phyloP scores from a whole-genome alignment of 1,140 invertebrate genomes.

The Orchesella cincta region DNA sequence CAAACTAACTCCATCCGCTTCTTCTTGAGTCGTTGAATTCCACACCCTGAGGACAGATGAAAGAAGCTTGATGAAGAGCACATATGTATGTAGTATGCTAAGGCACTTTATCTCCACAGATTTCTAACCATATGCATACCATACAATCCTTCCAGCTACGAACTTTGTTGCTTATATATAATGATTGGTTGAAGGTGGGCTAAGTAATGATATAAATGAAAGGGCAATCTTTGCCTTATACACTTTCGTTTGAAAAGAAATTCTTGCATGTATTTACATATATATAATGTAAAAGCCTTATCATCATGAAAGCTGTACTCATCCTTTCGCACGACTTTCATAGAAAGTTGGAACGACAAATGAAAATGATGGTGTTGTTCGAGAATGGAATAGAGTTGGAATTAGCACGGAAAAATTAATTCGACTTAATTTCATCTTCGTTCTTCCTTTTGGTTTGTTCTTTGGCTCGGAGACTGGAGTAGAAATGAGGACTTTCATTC shows the following conservation, averaged over 20 bases:
- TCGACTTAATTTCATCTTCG: background rate
- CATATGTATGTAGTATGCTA: too few species aligned
- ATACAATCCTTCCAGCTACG: background rate
- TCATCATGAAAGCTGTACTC: too few species aligned
- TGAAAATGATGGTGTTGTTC: background rate
- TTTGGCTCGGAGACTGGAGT: too few species aligned
- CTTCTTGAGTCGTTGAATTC: background rate
- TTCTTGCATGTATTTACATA: background rate
- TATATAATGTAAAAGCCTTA: too few species aligned
- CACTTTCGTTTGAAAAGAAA: conserved; percentile 9
- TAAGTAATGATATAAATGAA: conserved; percentile 10
- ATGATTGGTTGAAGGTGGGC: background rate
- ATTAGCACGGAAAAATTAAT: conserved; percentile 41
- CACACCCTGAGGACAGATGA: background rate
- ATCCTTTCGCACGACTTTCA: too few species aligned
- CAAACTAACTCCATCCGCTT: background rate
- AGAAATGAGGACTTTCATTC: too few species aligned
- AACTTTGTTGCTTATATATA: background rate
- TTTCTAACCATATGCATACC: too few species aligned
- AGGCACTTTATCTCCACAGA: too few species aligned
- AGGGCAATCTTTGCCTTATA: background rate
- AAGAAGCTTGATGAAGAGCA: background rate
- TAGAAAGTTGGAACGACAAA: too few species aligned
- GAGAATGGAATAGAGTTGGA: conserved; percentile 21
- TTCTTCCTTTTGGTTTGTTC: background rate